Evolutionary conservation across 1,140 invertebrate genomes (phyloP), one percentile per base, ranked within the genome.

Genomic region (Antheraea mylitta): DNA sequence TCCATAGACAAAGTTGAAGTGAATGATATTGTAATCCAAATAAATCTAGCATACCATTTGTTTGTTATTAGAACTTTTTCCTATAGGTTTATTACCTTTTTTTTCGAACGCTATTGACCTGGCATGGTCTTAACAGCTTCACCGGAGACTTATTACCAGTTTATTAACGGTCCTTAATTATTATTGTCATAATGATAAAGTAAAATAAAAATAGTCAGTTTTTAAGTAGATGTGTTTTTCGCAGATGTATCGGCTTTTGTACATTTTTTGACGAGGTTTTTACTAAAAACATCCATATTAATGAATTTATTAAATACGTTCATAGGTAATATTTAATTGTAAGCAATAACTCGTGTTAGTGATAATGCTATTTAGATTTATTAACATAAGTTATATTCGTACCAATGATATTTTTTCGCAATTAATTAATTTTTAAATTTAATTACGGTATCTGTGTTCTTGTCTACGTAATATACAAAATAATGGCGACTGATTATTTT

Each of bases 261-360:
- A 16, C 13, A 42, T 53, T 16, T 16, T 53, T 53, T 11, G 6
- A 13, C 10, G 16, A 53, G 11, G 2, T 68, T 62, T 67, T 68
- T 60, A 61, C 18, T 19, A 48, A 68, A 13, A 48, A 53, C 37
- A 68, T 68, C 67, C 67, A 48, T 68, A 62, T 68, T 62, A 68
- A 68, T 68, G 67, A 68, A 68, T 68, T 68, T 68, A 68, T 68
- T 68, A 64, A 53, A 53, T 53, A 53, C 45, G 45, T 53, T 53
- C 68, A 74, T 83, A 82, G 79, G 73, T 77, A 77, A 80, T 82
- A 53, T 53, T 72, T 82, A 80, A 76, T 79, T 73, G 71, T 88
- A 86, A 90, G 87, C 87, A 90, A 90, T 90, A 90, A 89, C 80
- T 67, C 70, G 86, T 88, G 87, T 90, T 90, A 90, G 87, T 90